A percentile compares a stretch with the other conserved stretches of the same genome.
These are phyloP conservation scores for Promerops cafer DNA, from an alignment of 2,113 vertebrate genomes.

Conservation along the genomic window DNA sequence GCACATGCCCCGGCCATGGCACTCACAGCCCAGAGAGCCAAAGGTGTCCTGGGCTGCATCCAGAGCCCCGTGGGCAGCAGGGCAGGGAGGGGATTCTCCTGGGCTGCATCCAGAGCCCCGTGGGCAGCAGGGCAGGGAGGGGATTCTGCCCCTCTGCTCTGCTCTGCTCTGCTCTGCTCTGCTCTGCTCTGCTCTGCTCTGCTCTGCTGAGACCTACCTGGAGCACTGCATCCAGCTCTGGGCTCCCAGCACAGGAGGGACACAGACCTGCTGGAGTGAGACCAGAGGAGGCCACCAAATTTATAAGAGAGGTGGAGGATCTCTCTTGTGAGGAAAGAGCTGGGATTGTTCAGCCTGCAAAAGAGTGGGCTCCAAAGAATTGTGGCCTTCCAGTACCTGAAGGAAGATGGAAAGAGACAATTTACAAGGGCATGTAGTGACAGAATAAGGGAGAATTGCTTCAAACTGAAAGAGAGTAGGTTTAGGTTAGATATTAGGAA, in stretches of 20 bases:
- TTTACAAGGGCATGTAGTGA: neutral
- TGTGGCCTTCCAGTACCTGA: neutral
- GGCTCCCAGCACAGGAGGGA: neutral
- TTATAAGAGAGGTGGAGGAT: rapidly evolving
- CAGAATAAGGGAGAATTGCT: neutral
- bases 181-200: too few species aligned
- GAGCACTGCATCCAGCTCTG: neutral
- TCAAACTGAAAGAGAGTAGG: neutral
- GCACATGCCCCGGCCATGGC: neutral
- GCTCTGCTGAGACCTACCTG: neutral
- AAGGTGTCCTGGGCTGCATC: neutral
- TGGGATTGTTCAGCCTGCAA: neutral
- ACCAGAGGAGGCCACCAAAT: rapidly evolving
- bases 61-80: neutral
- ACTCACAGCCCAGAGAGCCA: neutral
- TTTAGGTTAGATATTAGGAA: neutral
- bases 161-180: too few species aligned
- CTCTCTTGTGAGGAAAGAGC: neutral
- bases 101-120: too few species aligned
- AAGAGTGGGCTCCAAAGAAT: neutral
- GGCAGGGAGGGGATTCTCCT: neutral
- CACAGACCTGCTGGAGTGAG: rapidly evolving
- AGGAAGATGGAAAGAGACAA: neutral
- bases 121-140: too few species aligned
- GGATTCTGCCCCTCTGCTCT: too few species aligned